These are phyloP conservation scores for Volucella zonaria DNA, from an alignment of 2,888 invertebrate species.

Conservation along the genomic window DNA sequence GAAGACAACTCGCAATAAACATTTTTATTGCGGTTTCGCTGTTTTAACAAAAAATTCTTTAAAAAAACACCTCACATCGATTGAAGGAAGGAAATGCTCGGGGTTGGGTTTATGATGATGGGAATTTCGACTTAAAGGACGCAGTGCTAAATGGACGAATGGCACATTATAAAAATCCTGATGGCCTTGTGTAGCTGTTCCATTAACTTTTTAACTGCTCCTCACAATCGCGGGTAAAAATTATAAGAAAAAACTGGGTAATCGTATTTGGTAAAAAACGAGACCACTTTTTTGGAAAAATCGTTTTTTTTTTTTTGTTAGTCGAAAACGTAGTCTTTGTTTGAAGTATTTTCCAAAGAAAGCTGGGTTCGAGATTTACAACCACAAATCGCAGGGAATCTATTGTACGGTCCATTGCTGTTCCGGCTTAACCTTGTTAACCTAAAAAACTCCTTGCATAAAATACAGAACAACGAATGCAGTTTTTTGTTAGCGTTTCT, in stretches of 20 bases:
- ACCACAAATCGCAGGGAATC: conserved; percentile 37
- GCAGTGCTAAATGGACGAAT: conserved; percentile 31
- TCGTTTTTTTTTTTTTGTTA: conserved; percentile 27
- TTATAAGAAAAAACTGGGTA: conserved; percentile 63
- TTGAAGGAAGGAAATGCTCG: conserved; percentile 6
- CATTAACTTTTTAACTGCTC: conserved; percentile 51
- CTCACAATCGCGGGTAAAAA: conserved; percentile 40
- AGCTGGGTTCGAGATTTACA: conserved; percentile 58
- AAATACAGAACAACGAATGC: conserved; percentile 64
- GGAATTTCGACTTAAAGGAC: conserved; percentile 27
- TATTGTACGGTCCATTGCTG: conserved; percentile 30
- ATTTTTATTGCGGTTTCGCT: conserved; percentile 68
- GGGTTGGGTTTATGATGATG: conserved; percentile 52
- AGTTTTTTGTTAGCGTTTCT: conserved; percentile 28
- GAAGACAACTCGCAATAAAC: not conserved
- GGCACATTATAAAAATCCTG: conserved; percentile 57
- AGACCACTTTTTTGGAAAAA: conserved; percentile 64
- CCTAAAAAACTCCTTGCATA: conserved; percentile 73
- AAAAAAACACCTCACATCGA: conserved; percentile 48
- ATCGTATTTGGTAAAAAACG: conserved; percentile 74
- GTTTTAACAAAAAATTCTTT: conserved; percentile 39
- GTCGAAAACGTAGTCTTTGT: conserved; percentile 6
- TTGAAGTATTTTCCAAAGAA: conserved; percentile 56
- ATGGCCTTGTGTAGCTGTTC: conserved; percentile 58
- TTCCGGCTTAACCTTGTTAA: conserved; percentile 67